Evolutionary conservation across 2,797 vertebrate genomes (phyloP).

Genomic region (Acipenser ruthenus): DNA sequence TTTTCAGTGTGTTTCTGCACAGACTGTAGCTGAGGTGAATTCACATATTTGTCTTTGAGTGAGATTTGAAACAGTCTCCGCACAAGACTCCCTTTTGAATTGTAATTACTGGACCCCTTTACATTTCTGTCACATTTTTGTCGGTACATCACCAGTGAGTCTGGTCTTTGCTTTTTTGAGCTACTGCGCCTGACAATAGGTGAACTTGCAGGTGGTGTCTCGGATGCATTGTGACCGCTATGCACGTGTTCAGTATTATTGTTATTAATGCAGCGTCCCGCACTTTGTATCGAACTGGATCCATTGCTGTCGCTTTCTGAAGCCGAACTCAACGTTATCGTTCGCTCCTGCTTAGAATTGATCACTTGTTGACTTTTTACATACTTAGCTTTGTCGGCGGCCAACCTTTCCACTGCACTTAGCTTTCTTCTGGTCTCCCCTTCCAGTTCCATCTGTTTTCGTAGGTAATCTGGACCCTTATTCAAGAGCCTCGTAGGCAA

Average conservation of each 20-base stretch:
- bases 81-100: constrained; percentile 41
- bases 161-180: constrained; percentile 73
- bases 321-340: constrained; percentile 40
- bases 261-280: constrained; percentile 14
- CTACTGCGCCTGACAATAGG: constrained; percentile 45
- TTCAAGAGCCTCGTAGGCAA: constrained; percentile 63
- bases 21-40: too few relatives aligned
- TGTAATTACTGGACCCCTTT: constrained; percentile 46
- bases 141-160: constrained; percentile 83
- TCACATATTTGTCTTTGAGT: constrained; percentile 40
- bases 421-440: constrained; percentile 42
- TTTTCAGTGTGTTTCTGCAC: too few relatives aligned
- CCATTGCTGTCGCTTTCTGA: constrained; percentile 52
- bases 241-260: not conserved
- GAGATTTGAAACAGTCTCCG: constrained; percentile 52
- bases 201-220: constrained; percentile 17
- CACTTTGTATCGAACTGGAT: constrained; percentile 44
- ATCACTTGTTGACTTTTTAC: constrained; percentile 68
- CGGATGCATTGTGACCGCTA: not conserved
- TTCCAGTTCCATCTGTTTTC: constrained; percentile 68
- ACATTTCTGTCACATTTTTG: constrained; percentile 78
- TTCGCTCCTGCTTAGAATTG: constrained; percentile 45
- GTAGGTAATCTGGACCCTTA: constrained; percentile 72
- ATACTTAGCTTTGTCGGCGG: constrained; percentile 81
- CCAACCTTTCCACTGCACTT: constrained; percentile 85